Conservation (phyloP, 1,140 invertebrate genomes). For the Platorchestia sp. region DNA sequence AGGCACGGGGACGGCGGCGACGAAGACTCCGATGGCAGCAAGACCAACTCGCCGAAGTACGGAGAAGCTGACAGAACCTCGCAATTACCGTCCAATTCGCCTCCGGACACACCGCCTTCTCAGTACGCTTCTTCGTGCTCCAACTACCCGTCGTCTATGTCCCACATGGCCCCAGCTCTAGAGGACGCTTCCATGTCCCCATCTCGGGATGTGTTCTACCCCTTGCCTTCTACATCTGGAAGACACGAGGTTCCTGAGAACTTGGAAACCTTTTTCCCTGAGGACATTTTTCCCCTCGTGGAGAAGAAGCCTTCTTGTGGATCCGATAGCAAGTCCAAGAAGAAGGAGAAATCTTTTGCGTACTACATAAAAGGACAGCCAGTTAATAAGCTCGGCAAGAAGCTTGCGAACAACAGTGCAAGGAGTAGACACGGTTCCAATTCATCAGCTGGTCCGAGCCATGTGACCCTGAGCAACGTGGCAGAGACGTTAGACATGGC, state of each 20-base stretch:
- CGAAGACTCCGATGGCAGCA: not conserved
- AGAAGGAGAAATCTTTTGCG: not conserved
- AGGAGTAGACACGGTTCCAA: not conserved
- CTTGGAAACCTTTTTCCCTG: not conserved
- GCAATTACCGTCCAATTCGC: not conserved
- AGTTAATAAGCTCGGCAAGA: constrained; percentile 4
- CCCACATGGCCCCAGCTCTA: not conserved
- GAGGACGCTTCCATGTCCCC: constrained; percentile 23
- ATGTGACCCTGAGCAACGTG: not conserved
- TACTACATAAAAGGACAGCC: constrained; percentile 9
- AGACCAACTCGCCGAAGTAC: constrained; percentile 15
- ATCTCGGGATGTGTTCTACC: not conserved
- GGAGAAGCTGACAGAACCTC: not conserved
- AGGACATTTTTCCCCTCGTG: not conserved
- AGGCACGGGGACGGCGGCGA: not conserved
- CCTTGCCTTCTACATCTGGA: not conserved
- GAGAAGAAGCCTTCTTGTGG: not conserved
- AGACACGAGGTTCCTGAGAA: constrained; percentile 6
- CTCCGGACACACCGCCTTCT: constrained; percentile 27
- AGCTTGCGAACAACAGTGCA: not conserved
- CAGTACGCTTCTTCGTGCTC: constrained; percentile 16
- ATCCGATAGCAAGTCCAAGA: not conserved
- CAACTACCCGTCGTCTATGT: constrained; percentile 7
- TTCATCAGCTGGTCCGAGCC: not conserved
- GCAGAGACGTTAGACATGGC: not conserved